These are phyloP conservation scores for Cossypha dichroa DNA, from an alignment of 2,797 vertebrate species.

Conservation along the genomic window DNA sequence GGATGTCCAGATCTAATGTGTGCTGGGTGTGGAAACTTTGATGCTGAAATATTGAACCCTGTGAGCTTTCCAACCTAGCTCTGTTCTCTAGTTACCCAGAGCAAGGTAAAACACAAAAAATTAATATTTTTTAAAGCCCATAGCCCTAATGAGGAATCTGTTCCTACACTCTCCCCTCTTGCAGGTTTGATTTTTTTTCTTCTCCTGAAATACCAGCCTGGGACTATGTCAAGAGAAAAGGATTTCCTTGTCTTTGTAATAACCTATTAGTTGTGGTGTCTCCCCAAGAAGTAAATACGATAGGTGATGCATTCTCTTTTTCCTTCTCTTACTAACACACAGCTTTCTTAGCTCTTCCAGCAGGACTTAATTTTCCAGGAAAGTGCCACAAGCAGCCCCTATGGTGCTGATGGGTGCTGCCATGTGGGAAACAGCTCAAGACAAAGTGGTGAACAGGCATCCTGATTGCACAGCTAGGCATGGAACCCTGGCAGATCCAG, in stretches of 20 bases:
- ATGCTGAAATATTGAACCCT: not conserved
- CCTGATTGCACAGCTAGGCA: too few species aligned
- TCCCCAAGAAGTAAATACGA: not conserved
- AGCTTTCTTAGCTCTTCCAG: not conserved
- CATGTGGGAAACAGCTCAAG: not conserved
- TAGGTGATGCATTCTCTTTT: not conserved
- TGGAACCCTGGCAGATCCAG: fast-evolving
- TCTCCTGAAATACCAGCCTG: not conserved
- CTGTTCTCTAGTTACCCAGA: not conserved
- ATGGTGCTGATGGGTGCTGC: not conserved
- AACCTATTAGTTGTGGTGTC: not conserved
- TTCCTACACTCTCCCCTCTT: not conserved
- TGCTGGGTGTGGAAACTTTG: not conserved
- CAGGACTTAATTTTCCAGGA: not conserved
- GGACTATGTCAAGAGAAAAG: not conserved
- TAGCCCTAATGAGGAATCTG: not conserved
- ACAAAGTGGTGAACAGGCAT: not conserved
- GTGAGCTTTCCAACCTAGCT: not conserved
- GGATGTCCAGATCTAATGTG: not conserved
- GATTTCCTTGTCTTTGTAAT: not conserved
- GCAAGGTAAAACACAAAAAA: not conserved
- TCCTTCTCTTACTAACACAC: not conserved
- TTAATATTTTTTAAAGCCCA: not conserved
- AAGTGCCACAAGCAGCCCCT: not conserved
- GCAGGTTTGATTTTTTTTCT: not conserved